These are phyloP conservation scores for Morone chrysops DNA, from an alignment of 2,113 vertebrate genomes.

Conservation along the genomic window DNA sequence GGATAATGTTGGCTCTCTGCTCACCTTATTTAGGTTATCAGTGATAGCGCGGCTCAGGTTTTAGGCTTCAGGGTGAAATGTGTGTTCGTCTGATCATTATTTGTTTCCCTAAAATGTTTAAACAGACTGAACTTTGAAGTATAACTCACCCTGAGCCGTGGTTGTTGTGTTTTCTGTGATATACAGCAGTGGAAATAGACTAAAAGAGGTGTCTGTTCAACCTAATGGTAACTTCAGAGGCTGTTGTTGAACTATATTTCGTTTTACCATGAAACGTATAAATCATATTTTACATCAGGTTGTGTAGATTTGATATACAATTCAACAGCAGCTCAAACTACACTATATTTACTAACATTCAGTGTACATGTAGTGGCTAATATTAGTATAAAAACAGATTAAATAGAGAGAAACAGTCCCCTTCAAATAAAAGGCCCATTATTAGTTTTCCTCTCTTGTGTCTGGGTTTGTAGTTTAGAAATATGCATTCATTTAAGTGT, in stretches of 20 bases:
- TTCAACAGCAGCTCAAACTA: background rate
- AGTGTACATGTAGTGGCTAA: background rate
- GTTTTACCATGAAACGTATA: background rate
- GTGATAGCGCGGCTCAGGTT: too few relatives aligned
- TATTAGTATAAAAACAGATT: background rate
- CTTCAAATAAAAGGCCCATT: background rate
- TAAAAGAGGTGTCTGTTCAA: background rate
- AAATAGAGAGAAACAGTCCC: background rate
- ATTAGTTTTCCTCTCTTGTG: background rate
- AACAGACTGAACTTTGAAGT: background rate
- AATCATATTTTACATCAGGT: too few relatives aligned
- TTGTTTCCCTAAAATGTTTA: background rate
- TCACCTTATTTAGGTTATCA: too few relatives aligned
- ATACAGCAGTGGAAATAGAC: too few relatives aligned
- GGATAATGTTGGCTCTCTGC: too few relatives aligned
- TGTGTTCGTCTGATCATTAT: background rate
- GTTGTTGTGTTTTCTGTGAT: too few relatives aligned
- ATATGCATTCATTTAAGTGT: background rate
- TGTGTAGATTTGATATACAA: too few relatives aligned
- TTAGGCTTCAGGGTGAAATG: background rate
- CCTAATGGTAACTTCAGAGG: background rate
- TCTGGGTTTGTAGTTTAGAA: background rate
- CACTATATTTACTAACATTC: too few relatives aligned
- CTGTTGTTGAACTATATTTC: background rate
- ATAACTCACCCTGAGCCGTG: too few relatives aligned